These are phyloP conservation scores for Leptopilina myrica DNA, from an alignment of 2,888 invertebrate genomes.

Conservation along the genomic window DNA sequence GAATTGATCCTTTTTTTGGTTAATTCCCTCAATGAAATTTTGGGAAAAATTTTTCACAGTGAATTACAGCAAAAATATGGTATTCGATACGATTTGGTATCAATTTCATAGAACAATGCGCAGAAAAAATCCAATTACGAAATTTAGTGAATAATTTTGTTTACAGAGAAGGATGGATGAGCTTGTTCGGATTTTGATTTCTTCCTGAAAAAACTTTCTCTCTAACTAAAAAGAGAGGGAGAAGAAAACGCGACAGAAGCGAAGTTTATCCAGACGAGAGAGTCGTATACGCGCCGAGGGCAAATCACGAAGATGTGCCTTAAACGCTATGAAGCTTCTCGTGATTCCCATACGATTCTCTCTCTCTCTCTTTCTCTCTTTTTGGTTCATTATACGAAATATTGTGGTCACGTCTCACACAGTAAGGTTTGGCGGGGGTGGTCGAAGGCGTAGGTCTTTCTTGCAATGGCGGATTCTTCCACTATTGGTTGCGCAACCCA, in stretches of 20 bases:
- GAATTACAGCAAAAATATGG: no score
- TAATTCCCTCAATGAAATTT: no score
- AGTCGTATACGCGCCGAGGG: conserved; percentile 38
- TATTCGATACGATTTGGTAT: no score
- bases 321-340: conserved; percentile 34
- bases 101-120: no score
- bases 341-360: conserved; percentile 59
- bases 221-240: neutral
- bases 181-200: neutral
- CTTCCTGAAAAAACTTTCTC: conserved; percentile 28
- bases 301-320: conserved; percentile 39
- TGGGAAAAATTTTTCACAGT: no score
- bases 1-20: no score
- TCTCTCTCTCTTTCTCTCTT: no score
- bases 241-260: conserved; percentile 40
- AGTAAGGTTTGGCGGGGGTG: conserved; percentile 63
- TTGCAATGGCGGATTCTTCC: conserved; percentile 64
- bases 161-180: no score
- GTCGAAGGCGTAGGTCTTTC: conserved; percentile 57
- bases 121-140: no score
- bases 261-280: conserved; percentile 29
- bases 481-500: conserved; percentile 62
- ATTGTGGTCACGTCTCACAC: conserved; percentile 65
- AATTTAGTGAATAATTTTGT: no score
- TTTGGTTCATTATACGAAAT: conserved; percentile 67